These are phyloP conservation scores for Psilopsiagon aymara DNA, from an alignment of 2,113 vertebrate species.

Conservation along the genomic window DNA sequence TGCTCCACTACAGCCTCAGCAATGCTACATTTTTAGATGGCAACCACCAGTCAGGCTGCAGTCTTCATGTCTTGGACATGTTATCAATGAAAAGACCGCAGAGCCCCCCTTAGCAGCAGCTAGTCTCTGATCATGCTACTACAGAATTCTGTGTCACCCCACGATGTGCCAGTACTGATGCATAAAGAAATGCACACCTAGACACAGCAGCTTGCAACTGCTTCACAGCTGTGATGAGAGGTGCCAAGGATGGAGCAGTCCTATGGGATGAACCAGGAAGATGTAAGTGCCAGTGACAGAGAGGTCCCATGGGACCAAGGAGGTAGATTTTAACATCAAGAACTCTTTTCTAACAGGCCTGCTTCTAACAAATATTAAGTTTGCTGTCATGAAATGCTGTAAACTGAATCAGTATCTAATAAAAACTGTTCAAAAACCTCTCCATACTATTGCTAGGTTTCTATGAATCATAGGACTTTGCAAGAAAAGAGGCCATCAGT, in stretches of 20 bases:
- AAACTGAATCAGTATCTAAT: not conserved
- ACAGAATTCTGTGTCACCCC: not conserved
- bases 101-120: not conserved
- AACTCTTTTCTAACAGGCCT: not conserved
- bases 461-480: not conserved
- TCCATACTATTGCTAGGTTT: not conserved
- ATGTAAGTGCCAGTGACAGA: not conserved
- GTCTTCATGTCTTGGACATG: not conserved
- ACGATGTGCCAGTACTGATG: rapidly evolving
- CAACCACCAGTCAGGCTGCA: not conserved
- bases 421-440: not conserved
- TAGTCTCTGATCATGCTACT: not conserved
- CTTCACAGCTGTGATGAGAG: not conserved
- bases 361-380: not conserved
- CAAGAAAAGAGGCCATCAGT: not conserved
- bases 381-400: not conserved
- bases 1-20: not conserved
- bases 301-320: not conserved
- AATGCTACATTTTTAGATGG: not conserved
- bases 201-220: not conserved
- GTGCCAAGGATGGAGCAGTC: not conserved
- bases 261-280: not conserved
- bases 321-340: not conserved
- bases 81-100: not conserved
- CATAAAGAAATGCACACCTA: not conserved